A percentile compares a stretch with the other conserved stretches of the same genome.
Evolutionary conservation across 2,797 vertebrate species (phyloP).

Genomic region (Phrynocephalus guinanensis): DNA sequence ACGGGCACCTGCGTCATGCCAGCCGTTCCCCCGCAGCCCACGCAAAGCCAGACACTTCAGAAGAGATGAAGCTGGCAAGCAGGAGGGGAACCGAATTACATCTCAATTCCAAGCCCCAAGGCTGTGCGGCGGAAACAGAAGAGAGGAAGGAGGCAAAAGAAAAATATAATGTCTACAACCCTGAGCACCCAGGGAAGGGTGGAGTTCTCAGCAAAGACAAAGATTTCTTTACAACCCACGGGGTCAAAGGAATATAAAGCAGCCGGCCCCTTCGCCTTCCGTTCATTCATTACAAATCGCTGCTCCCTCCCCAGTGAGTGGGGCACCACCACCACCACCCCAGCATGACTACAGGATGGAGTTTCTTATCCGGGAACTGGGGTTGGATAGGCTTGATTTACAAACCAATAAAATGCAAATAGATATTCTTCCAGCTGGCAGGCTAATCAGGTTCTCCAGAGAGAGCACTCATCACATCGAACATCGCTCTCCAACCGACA

Average conservation of each 20-base stretch:
- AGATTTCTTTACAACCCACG: too few species aligned
- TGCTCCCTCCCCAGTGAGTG: background rate
- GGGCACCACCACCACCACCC: too few species aligned
- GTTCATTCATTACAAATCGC: background rate
- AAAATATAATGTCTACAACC: background rate
- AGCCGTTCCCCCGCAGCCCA: background rate
- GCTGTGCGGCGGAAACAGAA: background rate
- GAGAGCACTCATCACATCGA: background rate
- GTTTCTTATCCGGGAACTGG: background rate
- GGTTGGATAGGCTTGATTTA: background rate
- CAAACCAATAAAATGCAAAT: background rate
- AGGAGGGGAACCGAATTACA: background rate
- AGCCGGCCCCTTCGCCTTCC: background rate
- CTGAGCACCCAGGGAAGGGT: background rate
- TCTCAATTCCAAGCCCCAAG: background rate
- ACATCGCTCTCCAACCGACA: background rate
- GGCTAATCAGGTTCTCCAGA: too few species aligned
- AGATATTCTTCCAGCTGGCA: background rate
- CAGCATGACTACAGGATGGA: accelerated
- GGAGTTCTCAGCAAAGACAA: too few species aligned
- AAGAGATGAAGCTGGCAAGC: background rate
- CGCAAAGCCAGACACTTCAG: background rate
- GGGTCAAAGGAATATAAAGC: background rate
- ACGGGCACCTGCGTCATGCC: background rate
- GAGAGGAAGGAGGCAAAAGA: background rate